Base-by-base conservation (phyloP, 1,140 invertebrate species). In the Notospermus geniculatus region DNA sequence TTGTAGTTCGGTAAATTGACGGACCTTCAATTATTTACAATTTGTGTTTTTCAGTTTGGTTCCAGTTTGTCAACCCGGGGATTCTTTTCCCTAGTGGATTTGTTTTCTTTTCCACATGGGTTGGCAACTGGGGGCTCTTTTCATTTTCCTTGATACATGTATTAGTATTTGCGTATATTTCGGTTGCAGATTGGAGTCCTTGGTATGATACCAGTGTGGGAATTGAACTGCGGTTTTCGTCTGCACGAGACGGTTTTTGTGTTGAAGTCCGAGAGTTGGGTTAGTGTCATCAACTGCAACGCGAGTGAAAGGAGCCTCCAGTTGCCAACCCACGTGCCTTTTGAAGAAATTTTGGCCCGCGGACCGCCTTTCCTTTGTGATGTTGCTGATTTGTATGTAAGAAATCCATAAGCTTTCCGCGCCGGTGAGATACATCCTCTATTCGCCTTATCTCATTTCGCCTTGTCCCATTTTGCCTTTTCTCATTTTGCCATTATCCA, bases 341-440 rank as follows among this genome's bases (percentile, higher is more conserved):
- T 50, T 9, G 25, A 50, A 50, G 5, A 50, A n/a, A 23, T 27
- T 50, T 5, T 50, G 5, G 5, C 4, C 9, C n/a, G n/a, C 4
- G 25, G 25, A 4, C 25, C 4, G n/a, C n/a, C 46, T 50, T 50
- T 50, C n/a, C n/a, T 27, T 27, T 61, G 19, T 57, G 39, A 39
- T 50, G 23, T 43, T 28, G 25, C 53, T 15, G 15, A 2, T n/a
- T 45, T 57, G 11, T 54, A 54, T 15, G n/a, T 65, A 28, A 17
- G 46, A 15, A 59, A 60, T 27, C 29, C 57, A n/a, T n/a, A 59
- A 17, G 46, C 28, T 29, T 64, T 60, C 57, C n/a, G n/a, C n/a
- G n/a, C n/a, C 2, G 62, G 62, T 56, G 30, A 55, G n/a, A 13
- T 64, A 15, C 57, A 59, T 56, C n/a, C n/a, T n/a, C n/a, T n/a